Conservation (phyloP, 2,113 vertebrate species). For the Illadopsis cleaveri region DNA sequence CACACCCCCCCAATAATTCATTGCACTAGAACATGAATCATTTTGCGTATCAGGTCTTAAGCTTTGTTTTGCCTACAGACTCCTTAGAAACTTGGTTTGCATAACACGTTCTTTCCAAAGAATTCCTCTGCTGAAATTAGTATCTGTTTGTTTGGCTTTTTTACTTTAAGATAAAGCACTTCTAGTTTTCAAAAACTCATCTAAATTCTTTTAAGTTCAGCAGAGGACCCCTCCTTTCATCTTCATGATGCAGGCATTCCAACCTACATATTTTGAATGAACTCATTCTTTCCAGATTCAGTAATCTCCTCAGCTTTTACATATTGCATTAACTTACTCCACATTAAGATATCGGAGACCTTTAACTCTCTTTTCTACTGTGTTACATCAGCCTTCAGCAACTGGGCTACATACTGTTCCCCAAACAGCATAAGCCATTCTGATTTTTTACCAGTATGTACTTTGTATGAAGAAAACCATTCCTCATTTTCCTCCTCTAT, state of each 20-base stretch:
- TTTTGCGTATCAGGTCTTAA: not conserved
- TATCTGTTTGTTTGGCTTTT: not conserved
- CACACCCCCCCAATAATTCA: not conserved
- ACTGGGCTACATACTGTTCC: not conserved
- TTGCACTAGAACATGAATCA: rapidly evolving
- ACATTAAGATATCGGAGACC: not conserved
- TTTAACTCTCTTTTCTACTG: not conserved
- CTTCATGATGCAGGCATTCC: not conserved
- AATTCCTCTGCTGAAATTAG: not conserved
- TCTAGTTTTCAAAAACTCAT: not conserved
- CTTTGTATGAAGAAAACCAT: not conserved
- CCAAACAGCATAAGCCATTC: not conserved
- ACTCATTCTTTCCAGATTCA: not conserved
- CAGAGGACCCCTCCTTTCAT: not conserved
- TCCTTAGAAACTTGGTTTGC: slow-evolving; percentile 37
- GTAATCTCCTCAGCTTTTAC: not conserved
- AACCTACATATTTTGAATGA: not conserved
- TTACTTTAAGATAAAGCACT: not conserved
- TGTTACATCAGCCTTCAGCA: not conserved
- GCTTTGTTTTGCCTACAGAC: slow-evolving; percentile 20
- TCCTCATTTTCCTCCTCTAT: not conserved
- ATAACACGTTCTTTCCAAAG: slow-evolving; percentile 12
- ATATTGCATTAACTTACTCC: not conserved
- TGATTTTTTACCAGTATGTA: not conserved
- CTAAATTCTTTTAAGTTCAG: not conserved